Conservation (phyloP, 1,140 invertebrate genomes). For the Diploscapter pachys region DNA sequence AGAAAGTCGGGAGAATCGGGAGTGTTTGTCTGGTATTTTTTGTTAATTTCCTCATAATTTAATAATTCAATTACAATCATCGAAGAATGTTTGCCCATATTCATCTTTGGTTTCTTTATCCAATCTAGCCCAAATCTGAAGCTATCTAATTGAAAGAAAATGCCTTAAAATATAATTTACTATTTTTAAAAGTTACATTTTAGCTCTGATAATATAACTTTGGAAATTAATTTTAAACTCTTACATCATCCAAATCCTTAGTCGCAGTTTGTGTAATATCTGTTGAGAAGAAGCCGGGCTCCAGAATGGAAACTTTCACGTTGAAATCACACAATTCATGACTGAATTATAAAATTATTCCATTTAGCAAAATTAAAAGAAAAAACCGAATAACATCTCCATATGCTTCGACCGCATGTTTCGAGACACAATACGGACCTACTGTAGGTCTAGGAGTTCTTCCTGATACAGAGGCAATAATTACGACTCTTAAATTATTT, state of each 20-base stretch:
- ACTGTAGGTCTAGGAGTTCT: conserved; percentile 35
- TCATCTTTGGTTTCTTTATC: conserved; percentile 22
- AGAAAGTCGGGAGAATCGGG: conserved; percentile 30
- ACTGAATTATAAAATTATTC: conserved; percentile 6
- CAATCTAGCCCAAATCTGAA: conserved; percentile 26
- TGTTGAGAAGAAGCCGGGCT: conserved; percentile 34
- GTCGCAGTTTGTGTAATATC: conserved; percentile 34
- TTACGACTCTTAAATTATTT: conserved; percentile 17
- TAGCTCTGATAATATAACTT: not conserved
- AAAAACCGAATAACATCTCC: conserved; percentile 18
- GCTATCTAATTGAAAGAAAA: not conserved
- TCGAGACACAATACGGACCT: conserved; percentile 33
- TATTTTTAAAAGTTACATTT: not conserved
- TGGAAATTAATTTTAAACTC: not conserved
- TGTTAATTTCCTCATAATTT: not conserved
- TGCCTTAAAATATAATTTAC: not conserved
- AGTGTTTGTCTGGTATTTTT: conserved; percentile 29
- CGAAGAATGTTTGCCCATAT: conserved; percentile 29
- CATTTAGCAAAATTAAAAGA: not conserved
- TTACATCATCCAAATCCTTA: conserved; percentile 27
- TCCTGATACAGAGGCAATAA: conserved; percentile 29
- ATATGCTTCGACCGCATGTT: conserved; percentile 34
- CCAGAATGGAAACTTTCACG: conserved; percentile 25
- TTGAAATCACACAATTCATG: conserved; percentile 29
- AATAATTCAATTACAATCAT: conserved; percentile 8